Evolutionary conservation across 1,140 invertebrate genomes (phyloP).

Genomic region (Gerris buenoi): DNA sequence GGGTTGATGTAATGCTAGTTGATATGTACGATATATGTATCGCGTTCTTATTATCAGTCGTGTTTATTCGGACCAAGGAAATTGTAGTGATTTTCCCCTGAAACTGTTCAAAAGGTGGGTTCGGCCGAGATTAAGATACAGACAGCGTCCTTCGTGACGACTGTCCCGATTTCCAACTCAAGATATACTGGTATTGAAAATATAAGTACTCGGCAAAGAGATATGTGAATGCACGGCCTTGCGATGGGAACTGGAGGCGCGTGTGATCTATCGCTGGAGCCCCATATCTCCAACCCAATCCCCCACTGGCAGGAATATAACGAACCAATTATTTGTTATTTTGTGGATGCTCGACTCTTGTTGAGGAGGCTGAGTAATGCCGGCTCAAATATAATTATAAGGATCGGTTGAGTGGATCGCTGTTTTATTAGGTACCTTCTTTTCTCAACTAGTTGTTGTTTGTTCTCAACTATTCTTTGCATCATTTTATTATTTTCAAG

Average conservation of each 20-base stretch:
- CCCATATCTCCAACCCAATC: neutral
- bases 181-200: neutral
- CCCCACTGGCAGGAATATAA: neutral
- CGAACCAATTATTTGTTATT: neutral
- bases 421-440: neutral
- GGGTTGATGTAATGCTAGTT: too few relatives aligned
- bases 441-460: too few relatives aligned
- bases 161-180: neutral
- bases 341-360: neutral
- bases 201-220: neutral
- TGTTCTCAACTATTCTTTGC: too few relatives aligned
- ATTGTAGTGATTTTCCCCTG: neutral
- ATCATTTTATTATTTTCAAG: too few relatives aligned
- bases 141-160: neutral
- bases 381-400: neutral
- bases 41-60: neutral
- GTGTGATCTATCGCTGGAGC: neutral
- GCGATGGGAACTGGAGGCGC: neutral
- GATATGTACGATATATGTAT: neutral
- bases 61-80: neutral
- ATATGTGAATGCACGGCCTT: neutral
- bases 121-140: neutral
- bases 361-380: neutral
- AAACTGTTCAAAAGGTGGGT: neutral
- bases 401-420: neutral